Base-by-base conservation (phyloP, 2,888 invertebrate genomes). In the Heliconius ethilla region DNA sequence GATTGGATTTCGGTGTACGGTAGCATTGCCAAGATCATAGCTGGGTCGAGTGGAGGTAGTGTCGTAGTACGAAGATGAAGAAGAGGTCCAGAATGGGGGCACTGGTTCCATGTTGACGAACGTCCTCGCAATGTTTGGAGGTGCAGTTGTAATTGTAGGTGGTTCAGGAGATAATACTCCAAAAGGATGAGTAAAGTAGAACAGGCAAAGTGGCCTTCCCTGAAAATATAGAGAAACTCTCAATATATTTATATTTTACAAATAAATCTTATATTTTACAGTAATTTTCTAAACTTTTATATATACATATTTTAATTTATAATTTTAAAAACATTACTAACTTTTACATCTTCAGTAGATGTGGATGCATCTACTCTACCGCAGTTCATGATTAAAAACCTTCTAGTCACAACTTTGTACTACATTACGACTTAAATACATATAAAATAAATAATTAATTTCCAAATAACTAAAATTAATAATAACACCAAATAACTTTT, bases 101-200 rank as follows among this genome's bases (percentile, higher is more conserved):
- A 87, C 86, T 63, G 90, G 89, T 87, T 88, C 83, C 90, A 89
- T 91, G 87, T 89, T 85, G 85, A 89, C 82, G 82, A 87, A 91
- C 82, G 89, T 87, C 80, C 82, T 79, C 11, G 82, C 79, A 62
- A 83, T 78, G 81, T 82, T 77, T 65, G 84, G 83, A 67, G 83
- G 82, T 75, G 82, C 81, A 40, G 82, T 78, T 67, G 83, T 78
- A 70, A 83, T 75, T 72, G 81, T 80, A 51, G 94, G 93, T 72
- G 94, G 92, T 86, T 92, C 92, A 76, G 95, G 92, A 5, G 95
- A 94, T 82, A 95, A 89, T 85, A 95, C 95, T 80, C 94, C 95
- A 87, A 95, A 95, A 76, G 95, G 95, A 84, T 95, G 95, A 81
- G 95, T 92, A 90, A 95, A 95, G 89, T 95, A 95, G 88, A 94